Evolutionary conservation across 37 sponge, comb jelly and placozoan genomes (phyloP).

Genomic region (Axinella damicornis): DNA sequence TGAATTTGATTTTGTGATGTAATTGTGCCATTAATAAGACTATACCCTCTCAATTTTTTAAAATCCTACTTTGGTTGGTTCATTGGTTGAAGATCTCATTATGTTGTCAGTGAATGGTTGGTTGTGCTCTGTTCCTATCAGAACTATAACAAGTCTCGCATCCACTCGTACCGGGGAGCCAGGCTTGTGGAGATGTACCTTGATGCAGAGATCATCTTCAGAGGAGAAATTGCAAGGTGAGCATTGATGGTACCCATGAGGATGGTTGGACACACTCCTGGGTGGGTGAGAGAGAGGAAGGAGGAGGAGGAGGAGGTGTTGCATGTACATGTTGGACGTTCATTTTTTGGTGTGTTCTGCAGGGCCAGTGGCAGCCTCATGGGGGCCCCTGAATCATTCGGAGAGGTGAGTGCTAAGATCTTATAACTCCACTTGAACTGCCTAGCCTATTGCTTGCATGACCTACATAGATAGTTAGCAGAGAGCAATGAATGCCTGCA

Average conservation of each 20-base stretch:
- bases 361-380: conserved; percentile 86
- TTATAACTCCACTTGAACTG: too few species aligned
- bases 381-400: conserved; percentile 63
- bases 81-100: too few species aligned
- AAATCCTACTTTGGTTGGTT: too few species aligned
- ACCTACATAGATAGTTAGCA: too few species aligned
- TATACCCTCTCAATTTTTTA: too few species aligned
- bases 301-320: not conserved
- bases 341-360: not conserved
- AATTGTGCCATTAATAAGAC: too few species aligned
- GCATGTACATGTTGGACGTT: not conserved
- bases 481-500: too few species aligned
- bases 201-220: conserved; percentile 82
- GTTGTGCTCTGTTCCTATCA: too few species aligned
- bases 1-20: too few species aligned
- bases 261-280: not conserved
- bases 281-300: conserved; percentile 5
- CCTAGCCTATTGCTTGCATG: too few species aligned
- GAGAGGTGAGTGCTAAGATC: conserved; percentile 83
- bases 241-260: not conserved
- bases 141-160: conserved; percentile 99
- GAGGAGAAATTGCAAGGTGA: conserved; percentile 92
- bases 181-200: conserved; percentile 82
- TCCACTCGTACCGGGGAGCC: conserved; percentile 95
- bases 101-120: too few species aligned